Percentiles rank a stretch among this genome's conserved stretches.
Conservation (phyloP, 37 sponge, comb jelly and placozoan species). For the Ianthella basta region DNA sequence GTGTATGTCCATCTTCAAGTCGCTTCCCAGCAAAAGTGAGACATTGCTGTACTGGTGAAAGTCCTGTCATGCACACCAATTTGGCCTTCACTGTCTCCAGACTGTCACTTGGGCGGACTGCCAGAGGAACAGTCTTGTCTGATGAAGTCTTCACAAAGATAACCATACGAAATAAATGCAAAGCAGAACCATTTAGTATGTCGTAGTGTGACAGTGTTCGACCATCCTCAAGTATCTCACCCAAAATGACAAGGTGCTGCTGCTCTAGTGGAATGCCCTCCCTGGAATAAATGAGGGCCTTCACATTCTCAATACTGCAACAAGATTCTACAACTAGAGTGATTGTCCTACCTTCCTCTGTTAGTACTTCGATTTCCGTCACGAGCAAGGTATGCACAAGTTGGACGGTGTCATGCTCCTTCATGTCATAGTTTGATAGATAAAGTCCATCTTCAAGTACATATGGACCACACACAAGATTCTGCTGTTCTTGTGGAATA, state of each 20-base stretch:
- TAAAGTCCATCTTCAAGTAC: background rate
- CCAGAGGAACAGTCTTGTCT: constrained; percentile 36
- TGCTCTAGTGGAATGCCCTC: constrained; percentile 43
- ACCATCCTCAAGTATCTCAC: background rate
- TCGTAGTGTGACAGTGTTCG: background rate
- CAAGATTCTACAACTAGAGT: constrained; percentile 26
- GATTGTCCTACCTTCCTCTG: constrained; percentile 27
- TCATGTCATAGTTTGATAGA: background rate
- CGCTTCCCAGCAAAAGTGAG: constrained; percentile 17
- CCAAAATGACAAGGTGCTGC: constrained; percentile 16
- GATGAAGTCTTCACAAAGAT: background rate
- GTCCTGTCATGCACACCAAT: constrained; percentile 15
- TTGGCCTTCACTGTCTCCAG: background rate
- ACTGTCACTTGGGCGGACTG: constrained; percentile 21
- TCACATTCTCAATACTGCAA: constrained; percentile 18
- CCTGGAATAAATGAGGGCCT: constrained; percentile 9
- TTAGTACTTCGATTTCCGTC: background rate
- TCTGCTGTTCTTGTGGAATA: background rate
- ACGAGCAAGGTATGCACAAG: too few species aligned
- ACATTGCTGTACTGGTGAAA: constrained; percentile 26
- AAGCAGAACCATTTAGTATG: too few species aligned
- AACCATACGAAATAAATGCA: background rate
- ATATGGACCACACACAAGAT: background rate
- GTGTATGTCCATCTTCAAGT: background rate
- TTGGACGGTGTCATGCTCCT: background rate